Evolutionary conservation across 2,888 invertebrate species (phyloP).

Genomic region (Scaptomyza polygonia): DNA sequence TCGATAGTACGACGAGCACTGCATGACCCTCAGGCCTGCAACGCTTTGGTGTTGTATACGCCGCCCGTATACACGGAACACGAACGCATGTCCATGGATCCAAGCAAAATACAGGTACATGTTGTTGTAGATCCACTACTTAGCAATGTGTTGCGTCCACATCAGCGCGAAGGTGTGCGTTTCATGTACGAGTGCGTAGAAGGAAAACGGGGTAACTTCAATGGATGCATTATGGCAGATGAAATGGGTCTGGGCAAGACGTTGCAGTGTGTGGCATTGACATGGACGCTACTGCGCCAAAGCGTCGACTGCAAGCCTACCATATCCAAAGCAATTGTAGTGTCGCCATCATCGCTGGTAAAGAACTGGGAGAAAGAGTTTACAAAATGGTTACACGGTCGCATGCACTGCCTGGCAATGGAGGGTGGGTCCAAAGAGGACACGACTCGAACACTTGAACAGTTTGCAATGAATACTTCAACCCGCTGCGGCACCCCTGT

Average conservation of each 20-base stretch:
- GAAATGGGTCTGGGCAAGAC: conserved; percentile 99
- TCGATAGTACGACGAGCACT: conserved; percentile 88
- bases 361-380: conserved; percentile 99
- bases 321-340: conserved; percentile 96
- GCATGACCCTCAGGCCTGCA: conserved; percentile 96
- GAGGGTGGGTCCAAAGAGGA: conserved; percentile 95
- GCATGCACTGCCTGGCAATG: conserved; percentile 92
- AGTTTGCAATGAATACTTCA: conserved; percentile 92
- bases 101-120: conserved; percentile 89
- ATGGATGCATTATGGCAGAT: conserved; percentile 99
- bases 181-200: conserved; percentile 99
- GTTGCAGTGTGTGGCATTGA: conserved; percentile 96
- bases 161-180: conserved; percentile 99
- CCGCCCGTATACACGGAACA: conserved; percentile 94
- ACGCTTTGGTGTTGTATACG: conserved; percentile 93
- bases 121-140: conserved; percentile 98
- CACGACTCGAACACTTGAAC: conserved; percentile 91
- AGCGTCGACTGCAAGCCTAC: conserved; percentile 95
- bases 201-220: conserved; percentile 92
- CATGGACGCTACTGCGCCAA: conserved; percentile 97
- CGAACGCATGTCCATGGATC: conserved; percentile 92
- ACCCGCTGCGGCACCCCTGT: conserved; percentile 93
- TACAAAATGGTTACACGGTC: conserved; percentile 95
- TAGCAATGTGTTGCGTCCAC: conserved; percentile 95
- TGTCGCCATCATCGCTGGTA: conserved; percentile 98